Conservation (phyloP, 2,113 vertebrate species). For the Sus scrofa region T2T-Sscrofa CM000823.6:52066501-52067000, state of each 20-base stretch:
- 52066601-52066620: constrained; percentile 1
- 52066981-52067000: too few relatives aligned
- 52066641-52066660: not conserved
- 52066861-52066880: not conserved
- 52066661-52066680: not conserved
- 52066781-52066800: not conserved
- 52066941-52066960: too few relatives aligned
- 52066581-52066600: not conserved
- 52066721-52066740: constrained; percentile 1
- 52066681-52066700: not conserved
- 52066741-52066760: not conserved
- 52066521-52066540: constrained; percentile 12
- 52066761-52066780: not conserved
- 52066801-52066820: not conserved
- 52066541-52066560: not conserved
- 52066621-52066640: not conserved
- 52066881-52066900: too few relatives aligned
- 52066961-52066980: too few relatives aligned
- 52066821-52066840: not conserved
- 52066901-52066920: too few relatives aligned
- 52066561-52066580: not conserved
- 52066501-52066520: constrained; percentile 55
- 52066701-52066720: not conserved
- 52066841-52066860: not conserved
- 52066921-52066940: too few relatives aligned